phyloP scores from a whole-genome alignment of 2,888 invertebrate genomes.

The Sipha maydis region DNA sequence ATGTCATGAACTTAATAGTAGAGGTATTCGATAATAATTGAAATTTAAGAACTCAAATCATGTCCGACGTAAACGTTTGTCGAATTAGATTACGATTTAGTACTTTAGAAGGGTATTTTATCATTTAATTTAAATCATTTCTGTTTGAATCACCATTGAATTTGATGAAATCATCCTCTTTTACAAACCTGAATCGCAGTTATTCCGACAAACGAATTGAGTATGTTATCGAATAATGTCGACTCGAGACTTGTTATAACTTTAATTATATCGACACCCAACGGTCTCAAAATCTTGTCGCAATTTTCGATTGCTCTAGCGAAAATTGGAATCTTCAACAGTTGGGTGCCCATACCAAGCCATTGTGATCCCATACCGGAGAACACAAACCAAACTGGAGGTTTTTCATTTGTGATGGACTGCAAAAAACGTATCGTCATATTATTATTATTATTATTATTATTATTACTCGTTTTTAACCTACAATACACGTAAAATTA shows the following conservation, averaged over 20 bases:
- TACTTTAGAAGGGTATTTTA: no score
- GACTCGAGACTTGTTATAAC: conserved; percentile 74
- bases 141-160: no score
- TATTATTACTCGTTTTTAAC: not conserved
- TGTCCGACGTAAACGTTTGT: no score
- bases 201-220: conserved; percentile 79
- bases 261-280: conserved; percentile 74
- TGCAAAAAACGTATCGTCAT: conserved; percentile 66
- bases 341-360: conserved; percentile 75
- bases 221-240: conserved; percentile 74
- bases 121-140: no score
- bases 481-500: not conserved
- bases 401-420: conserved; percentile 73
- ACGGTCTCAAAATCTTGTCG: conserved; percentile 71
- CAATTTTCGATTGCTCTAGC: conserved; percentile 73
- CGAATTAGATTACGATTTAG: no score
- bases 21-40: no score
- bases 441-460: not conserved
- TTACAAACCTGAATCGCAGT: conserved; percentile 73
- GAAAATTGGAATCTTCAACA: conserved; percentile 77
- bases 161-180: not conserved
- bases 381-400: conserved; percentile 86
- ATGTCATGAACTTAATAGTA: no score
- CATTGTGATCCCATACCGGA: conserved; percentile 83
- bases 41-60: no score